Evolutionary conservation across 2,888 invertebrate species (phyloP), one percentile per base, ranked within the genome.

Genomic region (Gari tellinella): DNA sequence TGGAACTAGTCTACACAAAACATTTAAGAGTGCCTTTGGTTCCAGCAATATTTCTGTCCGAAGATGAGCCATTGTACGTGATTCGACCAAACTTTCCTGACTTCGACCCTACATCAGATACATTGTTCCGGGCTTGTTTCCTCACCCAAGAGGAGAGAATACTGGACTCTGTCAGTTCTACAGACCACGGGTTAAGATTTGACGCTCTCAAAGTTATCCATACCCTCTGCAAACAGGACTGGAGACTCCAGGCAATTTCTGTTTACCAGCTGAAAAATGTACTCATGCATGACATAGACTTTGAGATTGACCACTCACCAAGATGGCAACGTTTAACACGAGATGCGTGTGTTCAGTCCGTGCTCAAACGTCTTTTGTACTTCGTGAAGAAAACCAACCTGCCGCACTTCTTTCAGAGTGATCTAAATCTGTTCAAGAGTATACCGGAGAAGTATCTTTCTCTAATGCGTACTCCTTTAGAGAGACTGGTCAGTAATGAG

Each of bases 181-280:
- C 79, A n/a, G 79, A 76, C 58, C 62, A 68, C 57, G 81, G 81
- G 21, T 72, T 72, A 19, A 57, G 79, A 26, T 55, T 75, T 25
- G 79, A 79, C 14, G 75, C 78, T 8, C 40, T 81, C 14, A 69
- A 77, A 17, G 70, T 81, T 1, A 72, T 77, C 10, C 72, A 75
- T 26, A 68, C 70, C 0, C 56, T 79, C 23, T 79, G 79, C 25
- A 75, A 75, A 26, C 79, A 79, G 31, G 79, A 79, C 40, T 79
- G 79, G 79, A 51, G 79, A 26, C 66, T 79, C 14, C 79, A 75
- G 31, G 41, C 72, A 7, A 53, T 79, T 26, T 79, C 83, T 0
- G 70, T 82, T 1, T 89, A 88, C 73, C 87, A 89, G 56, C 64
- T 90, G 21, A 88, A 87, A 79, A 88, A 86, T 5, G 86, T 85